Evolutionary conservation across 2,888 invertebrate genomes (phyloP).

Genomic region (Chironomus riparius): DNA sequence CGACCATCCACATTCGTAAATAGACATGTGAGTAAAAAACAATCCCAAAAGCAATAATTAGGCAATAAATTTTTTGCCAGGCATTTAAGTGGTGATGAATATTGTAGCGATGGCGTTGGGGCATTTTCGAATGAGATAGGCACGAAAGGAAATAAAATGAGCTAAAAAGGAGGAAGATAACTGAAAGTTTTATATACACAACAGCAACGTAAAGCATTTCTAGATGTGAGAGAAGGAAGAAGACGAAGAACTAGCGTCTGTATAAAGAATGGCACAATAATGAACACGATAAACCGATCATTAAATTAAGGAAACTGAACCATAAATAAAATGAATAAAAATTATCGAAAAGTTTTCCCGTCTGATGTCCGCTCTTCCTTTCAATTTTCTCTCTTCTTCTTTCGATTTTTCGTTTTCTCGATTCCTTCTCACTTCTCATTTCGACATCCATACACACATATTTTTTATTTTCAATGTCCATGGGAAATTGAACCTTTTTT

Average conservation of each 20-base stretch:
- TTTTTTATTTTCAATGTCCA: no score
- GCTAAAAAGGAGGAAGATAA: no score
- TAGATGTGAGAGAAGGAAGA: no score
- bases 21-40: neutral
- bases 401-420: no score
- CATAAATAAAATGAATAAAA: slow-evolving; percentile 20
- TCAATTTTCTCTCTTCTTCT: neutral
- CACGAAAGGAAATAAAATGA: no score
- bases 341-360: slow-evolving; percentile 17
- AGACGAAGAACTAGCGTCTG: neutral
- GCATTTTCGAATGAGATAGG: no score
- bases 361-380: slow-evolving; percentile 1
- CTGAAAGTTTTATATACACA: no score
- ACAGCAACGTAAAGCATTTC: no score
- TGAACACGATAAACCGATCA: slow-evolving; percentile 21
- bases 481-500: slow-evolving; percentile 5
- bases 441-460: no score
- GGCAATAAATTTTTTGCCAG: neutral
- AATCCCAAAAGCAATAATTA: slow-evolving; percentile 15
- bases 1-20: no score
- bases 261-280: slow-evolving; percentile 2
- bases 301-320: slow-evolving; percentile 20
- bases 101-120: neutral
- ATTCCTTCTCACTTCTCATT: no score
- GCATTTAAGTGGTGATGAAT: slow-evolving; percentile 6